Base-by-base conservation (phyloP, 2,888 invertebrate species). In the Tiliacea aurago region DNA sequence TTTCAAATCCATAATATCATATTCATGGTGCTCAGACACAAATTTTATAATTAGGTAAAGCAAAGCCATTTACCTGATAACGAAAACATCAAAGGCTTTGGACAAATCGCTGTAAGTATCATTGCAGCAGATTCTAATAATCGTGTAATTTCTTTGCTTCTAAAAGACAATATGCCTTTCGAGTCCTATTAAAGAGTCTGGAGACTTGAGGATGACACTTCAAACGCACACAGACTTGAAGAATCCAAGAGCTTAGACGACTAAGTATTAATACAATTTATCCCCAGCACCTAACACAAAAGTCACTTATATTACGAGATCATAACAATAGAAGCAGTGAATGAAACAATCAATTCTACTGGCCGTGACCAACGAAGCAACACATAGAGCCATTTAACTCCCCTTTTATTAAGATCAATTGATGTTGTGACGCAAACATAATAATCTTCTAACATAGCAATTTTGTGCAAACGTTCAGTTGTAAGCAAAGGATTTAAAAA, bases 331-430 rank as follows among this genome's bases (percentile, higher is more conserved):
- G 47, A 59, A 53, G 43, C 56, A 59, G 63, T 81, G 81, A 83
- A 86, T 83, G 75, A 80, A 79, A 80, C 86, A 85, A 81, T 82
- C 74, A 80, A 76, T 74, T 79, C 78, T 73, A 82, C 70, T 62
- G 45, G 37, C 75, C 59, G 69, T 47, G 70, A 77, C 82, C 81
- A 82, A 80, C 73, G 76, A 82, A 85, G 72, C 85, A 77, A 74
- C 78, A 78, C 68, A 85, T 76, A 83, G 74, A 88, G 85, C 87
- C 87, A 90, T 91, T 94, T 91, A 91, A 92, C 91, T 91, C 85
- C 86, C 79, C 80, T 81, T 90, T 91, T 89, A 94, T 94, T 95
- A 92, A 88, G 92, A 92, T 93, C 94, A 95, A 95, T 94, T 95
- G 92, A 86, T 89, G 87, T 87, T 86, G 76, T 81, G 86, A 86